Evolutionary conservation across 2,888 invertebrate genomes (phyloP).

Genomic region (Tipula helvola): DNA sequence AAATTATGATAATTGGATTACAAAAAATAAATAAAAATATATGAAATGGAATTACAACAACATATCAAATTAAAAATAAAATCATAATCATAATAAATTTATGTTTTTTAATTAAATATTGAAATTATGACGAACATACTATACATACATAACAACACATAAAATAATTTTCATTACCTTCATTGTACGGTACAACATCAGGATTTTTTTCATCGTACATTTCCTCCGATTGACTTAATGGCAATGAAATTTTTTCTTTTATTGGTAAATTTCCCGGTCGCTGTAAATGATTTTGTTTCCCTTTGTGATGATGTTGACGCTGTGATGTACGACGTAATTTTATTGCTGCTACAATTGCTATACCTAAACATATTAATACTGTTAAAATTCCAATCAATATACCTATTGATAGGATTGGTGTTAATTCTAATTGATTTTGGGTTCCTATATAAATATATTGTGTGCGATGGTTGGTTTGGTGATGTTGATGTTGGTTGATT

Average conservation of each 20-base stretch:
- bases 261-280: slow-evolving; percentile 48
- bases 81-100: not conserved
- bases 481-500: not conserved
- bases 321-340: slow-evolving; percentile 34
- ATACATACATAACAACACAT: not conserved
- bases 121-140: not conserved
- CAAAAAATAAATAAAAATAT: not conserved
- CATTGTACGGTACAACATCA: slow-evolving; percentile 76
- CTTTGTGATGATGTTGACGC: slow-evolving; percentile 30
- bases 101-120: not conserved
- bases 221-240: slow-evolving; percentile 51
- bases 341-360: slow-evolving; percentile 34
- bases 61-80: not conserved
- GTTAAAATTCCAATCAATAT: slow-evolving; percentile 36
- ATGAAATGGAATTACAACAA: not conserved
- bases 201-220: slow-evolving; percentile 82
- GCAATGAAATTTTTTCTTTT: slow-evolving; percentile 55
- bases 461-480: not conserved
- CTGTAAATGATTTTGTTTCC: slow-evolving; percentile 32
- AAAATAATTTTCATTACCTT: slow-evolving; percentile 44
- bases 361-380: slow-evolving; percentile 34
- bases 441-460: slow-evolving; percentile 31
- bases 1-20: slow-evolving; percentile 5
- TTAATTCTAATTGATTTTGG: slow-evolving; percentile 40
- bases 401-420: slow-evolving; percentile 39